phyloP scores from a whole-genome alignment of 2,113 vertebrate species.

The Eolophus roseicapilla region DNA sequence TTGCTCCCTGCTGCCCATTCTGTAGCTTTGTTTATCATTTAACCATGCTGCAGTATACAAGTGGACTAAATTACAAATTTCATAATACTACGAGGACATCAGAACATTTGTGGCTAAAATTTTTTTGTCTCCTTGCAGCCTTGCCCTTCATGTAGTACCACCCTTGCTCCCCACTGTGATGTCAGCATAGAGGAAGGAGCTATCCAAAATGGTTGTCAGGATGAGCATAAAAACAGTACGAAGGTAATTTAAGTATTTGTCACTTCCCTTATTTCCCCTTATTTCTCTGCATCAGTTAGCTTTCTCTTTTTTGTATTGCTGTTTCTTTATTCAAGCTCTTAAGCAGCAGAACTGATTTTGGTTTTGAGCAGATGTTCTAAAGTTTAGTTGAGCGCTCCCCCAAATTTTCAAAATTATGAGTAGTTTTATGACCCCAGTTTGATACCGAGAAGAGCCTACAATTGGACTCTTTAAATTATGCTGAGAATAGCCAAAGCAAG shows the following conservation, averaged over 20 bases:
- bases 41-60: neutral
- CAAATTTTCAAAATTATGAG: neutral
- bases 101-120: neutral
- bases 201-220: constrained; percentile 84
- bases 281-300: neutral
- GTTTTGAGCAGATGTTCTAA: neutral
- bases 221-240: constrained; percentile 80
- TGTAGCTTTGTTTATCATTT: constrained; percentile 47
- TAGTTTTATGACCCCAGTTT: neutral
- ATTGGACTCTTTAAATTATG: neutral
- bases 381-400: neutral
- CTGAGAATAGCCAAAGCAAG: neutral
- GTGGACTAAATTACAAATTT: neutral
- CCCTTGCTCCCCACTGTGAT: constrained; percentile 76
- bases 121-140: constrained; percentile 76
- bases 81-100: neutral
- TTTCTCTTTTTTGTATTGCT: neutral
- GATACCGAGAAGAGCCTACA: neutral
- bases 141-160: constrained; percentile 83
- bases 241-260: constrained; percentile 78
- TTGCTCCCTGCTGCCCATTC: constrained; percentile 12
- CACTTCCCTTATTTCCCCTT: neutral
- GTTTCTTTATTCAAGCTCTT: neutral
- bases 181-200: constrained; percentile 76
- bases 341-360: neutral